Evolutionary conservation across 2,113 vertebrate genomes (phyloP), one percentile per base, ranked within the genome.

Genomic region (Catharus bicknelli): DNA sequence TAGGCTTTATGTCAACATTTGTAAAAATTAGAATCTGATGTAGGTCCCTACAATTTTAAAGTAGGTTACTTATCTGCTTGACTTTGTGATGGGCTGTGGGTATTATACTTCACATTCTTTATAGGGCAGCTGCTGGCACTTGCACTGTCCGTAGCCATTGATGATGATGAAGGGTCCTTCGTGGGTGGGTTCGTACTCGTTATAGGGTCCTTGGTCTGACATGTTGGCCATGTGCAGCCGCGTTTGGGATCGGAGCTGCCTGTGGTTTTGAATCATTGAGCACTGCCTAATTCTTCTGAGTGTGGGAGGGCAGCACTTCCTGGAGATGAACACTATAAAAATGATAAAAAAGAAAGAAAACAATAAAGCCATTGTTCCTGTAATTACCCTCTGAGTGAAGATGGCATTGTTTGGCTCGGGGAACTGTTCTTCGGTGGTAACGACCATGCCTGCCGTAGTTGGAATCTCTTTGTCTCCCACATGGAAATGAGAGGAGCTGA

Each of bases 61-160:
- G 97, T 97, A 97, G 97, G 94, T 98, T 97, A 98, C 97, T 98
- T 97, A 98, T 98, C 97, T 98, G 97, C 42, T 96, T 89, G 88
- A 92, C 83, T 96, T 95, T 96, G 86, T 70, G 97, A 86, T 94
- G 97, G 90, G 38, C 43, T 91, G 95, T 93, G 48, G 96, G 58
- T 91, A 98, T 99, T 98, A 99, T 98, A 99, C 99, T 99, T 99
- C 99, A 98, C 99, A 99, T 98, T 99, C 99, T 98, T 99, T 99
- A 95, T 99, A 99, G 97, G 99, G 99, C 98, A 99, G 98, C 97
- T 99, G 99, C 98, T 99, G 99, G 98, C 99, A 99, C 97, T 99
- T 99, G 98, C 99, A 99, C 98, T 99, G 99, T 99, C 99, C 99
- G 9, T 99, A 99, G 96, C 99, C 99, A 55, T 99, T 99, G 94